A percentile compares a stretch with the other conserved stretches of the same genome.
phyloP scores from a whole-genome alignment of 2,888 invertebrate species.

The Sepioteuthis lessoniana region DNA sequence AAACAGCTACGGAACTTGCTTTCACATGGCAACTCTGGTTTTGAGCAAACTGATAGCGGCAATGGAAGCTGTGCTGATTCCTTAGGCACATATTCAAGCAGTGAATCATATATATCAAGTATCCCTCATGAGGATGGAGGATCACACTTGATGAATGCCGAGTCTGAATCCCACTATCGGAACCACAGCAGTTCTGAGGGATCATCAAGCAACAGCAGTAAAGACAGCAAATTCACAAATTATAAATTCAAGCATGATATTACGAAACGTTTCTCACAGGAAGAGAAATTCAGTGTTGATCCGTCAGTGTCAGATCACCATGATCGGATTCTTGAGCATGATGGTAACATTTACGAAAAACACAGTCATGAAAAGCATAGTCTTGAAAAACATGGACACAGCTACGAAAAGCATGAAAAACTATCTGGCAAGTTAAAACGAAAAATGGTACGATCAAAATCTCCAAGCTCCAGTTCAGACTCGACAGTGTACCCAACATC shows the following conservation, averaged over 20 bases:
- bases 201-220: constrained; percentile 17
- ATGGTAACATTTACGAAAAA: not conserved
- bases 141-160: not conserved
- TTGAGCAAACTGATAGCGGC: constrained; percentile 39
- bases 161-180: not conserved
- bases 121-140: constrained; percentile 35
- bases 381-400: not conserved
- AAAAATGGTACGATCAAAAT: constrained; percentile 12
- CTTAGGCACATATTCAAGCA: not conserved
- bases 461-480: constrained; percentile 54
- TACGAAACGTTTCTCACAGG: constrained; percentile 85
- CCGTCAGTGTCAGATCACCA: not conserved
- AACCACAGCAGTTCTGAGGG: not conserved
- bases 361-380: not conserved
- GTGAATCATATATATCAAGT: not conserved
- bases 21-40: not conserved
- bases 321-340: not conserved
- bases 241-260: constrained; percentile 97
- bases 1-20: constrained; percentile 38
- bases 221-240: constrained; percentile 52
- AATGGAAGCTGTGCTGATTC: constrained; percentile 4
- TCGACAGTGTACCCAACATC: constrained; percentile 58
- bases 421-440: constrained; percentile 44
- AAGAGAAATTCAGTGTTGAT: constrained; percentile 57
- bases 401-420: constrained; percentile 38